Percentiles rank a stretch among this genome's conserved stretches.
Evolutionary conservation across 2,888 invertebrate species (phyloP).

Genomic region (Sicus ferrugineus): DNA sequence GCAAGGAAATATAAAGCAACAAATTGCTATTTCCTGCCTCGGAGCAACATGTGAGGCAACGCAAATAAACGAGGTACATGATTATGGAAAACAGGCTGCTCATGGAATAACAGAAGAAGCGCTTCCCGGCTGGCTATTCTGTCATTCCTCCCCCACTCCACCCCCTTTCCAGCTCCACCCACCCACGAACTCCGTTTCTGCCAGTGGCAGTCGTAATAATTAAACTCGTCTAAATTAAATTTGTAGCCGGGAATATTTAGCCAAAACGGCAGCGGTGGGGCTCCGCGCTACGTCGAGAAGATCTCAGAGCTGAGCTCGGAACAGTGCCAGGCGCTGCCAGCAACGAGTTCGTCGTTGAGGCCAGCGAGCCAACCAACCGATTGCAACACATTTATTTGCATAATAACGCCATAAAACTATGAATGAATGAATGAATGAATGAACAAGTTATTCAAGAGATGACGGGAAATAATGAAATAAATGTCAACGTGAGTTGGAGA

Average conservation of each 20-base stretch:
- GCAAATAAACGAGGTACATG: neutral
- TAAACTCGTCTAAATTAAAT: constrained; percentile 36
- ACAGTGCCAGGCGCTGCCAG: neutral
- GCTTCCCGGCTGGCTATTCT: neutral
- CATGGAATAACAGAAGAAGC: neutral
- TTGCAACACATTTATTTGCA: constrained; percentile 28
- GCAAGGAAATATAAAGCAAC: constrained; percentile 41
- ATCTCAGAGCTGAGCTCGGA: neutral
- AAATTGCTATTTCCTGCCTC: constrained; percentile 56
- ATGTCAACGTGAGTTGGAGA: constrained; percentile 10
- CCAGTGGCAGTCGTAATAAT: constrained; percentile 37
- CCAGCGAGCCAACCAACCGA: neutral
- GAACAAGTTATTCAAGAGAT: constrained; percentile 3
- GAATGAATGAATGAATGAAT: constrained; percentile 18
- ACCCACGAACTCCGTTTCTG: neutral
- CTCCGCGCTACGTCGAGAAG: constrained; percentile 6
- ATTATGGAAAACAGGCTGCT: constrained; percentile 14
- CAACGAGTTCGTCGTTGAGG: neutral
- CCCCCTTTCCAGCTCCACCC: neutral
- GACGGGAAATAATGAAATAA: constrained; percentile 18
- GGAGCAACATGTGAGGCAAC: constrained; percentile 1
- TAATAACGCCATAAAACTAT: constrained; percentile 31
- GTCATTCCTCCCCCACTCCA: neutral
- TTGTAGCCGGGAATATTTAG: constrained; percentile 22
- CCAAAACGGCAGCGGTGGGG: constrained; percentile 37